These are phyloP conservation scores for Champsocephalus esox DNA, from an alignment of 2,797 vertebrate genomes.

Conservation along the genomic window DNA sequence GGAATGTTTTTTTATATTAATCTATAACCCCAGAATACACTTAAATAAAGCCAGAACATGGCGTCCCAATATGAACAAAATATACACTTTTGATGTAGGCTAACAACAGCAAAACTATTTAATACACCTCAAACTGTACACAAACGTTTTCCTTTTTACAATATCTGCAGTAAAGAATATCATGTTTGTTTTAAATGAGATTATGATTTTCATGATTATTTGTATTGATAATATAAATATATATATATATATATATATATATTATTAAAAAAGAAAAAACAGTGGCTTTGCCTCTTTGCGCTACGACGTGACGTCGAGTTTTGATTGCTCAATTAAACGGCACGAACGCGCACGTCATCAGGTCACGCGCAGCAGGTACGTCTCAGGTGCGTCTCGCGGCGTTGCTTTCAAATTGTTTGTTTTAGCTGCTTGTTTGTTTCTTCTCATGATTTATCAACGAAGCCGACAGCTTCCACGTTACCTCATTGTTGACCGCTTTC, in stretches of 20 bases:
- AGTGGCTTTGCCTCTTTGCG: no score
- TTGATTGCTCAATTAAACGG: background rate
- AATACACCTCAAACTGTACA: background rate
- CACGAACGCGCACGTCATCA: conserved; percentile 29
- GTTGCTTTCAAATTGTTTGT: conserved; percentile 64
- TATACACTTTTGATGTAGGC: conserved; percentile 1
- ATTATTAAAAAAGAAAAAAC: background rate
- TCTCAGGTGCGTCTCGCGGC: background rate
- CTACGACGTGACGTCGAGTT: background rate
- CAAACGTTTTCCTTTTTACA: background rate
- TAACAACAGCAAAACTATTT: background rate
- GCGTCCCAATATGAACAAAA: background rate
- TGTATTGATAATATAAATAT: background rate
- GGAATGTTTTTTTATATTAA: conserved; percentile 48
- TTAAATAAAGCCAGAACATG: background rate
- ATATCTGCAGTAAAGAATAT: background rate
- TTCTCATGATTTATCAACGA: background rate
- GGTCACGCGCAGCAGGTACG: conserved; percentile 30
- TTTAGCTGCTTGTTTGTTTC: background rate
- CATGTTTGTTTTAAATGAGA: background rate
- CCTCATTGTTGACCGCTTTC: background rate
- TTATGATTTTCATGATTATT: no score
- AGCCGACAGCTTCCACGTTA: background rate
- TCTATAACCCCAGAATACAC: conserved; percentile 14
- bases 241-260: no score